phyloP scores from a whole-genome alignment of 2,888 invertebrate species.

The Scaptomyza caliginosa region DNA sequence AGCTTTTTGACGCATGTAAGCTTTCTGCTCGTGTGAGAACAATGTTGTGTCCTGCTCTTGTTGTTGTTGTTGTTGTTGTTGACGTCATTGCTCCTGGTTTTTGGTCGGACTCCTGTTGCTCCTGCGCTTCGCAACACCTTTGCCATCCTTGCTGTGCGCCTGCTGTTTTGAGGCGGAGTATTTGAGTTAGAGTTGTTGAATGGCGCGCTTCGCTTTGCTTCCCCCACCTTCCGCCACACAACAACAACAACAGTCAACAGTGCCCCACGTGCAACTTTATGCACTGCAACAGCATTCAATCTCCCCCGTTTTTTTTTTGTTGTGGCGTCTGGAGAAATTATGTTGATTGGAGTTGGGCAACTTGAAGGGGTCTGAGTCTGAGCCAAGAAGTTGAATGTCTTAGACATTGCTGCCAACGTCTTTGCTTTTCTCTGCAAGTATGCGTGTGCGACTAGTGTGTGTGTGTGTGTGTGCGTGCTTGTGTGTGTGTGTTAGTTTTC shows the following conservation, averaged over 20 bases:
- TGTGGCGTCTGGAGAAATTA: slow-evolving; percentile 28
- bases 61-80: slow-evolving; percentile 16
- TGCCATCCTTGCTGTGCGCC: slow-evolving; percentile 65
- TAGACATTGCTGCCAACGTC: slow-evolving; percentile 38
- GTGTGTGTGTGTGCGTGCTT: slow-evolving; percentile 3
- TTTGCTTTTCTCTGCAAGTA: background rate
- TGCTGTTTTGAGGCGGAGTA: slow-evolving; percentile 81
- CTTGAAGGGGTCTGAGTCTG: background rate
- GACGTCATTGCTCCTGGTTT: slow-evolving; percentile 73
- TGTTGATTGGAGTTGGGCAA: slow-evolving; percentile 3
- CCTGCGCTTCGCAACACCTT: slow-evolving; percentile 29
- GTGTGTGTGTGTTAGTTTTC: slow-evolving; percentile 24
- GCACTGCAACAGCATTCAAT: background rate
- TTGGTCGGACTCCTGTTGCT: slow-evolving; percentile 55
- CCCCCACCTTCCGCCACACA: slow-evolving; percentile 11
- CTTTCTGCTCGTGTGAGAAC: background rate
- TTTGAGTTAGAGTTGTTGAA: slow-evolving; percentile 81
- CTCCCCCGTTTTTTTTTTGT: background rate
- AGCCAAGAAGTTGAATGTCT: slow-evolving; percentile 64
- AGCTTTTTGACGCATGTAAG: background rate
- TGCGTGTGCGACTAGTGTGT: background rate
- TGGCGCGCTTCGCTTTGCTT: slow-evolving; percentile 56
- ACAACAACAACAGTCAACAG: background rate
- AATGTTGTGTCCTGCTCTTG: background rate
- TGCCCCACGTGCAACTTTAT: background rate